Evolutionary conservation across 1,140 invertebrate genomes (phyloP), one percentile per base, ranked within the genome.

Genomic region (Contarinia nasturtii): DNA sequence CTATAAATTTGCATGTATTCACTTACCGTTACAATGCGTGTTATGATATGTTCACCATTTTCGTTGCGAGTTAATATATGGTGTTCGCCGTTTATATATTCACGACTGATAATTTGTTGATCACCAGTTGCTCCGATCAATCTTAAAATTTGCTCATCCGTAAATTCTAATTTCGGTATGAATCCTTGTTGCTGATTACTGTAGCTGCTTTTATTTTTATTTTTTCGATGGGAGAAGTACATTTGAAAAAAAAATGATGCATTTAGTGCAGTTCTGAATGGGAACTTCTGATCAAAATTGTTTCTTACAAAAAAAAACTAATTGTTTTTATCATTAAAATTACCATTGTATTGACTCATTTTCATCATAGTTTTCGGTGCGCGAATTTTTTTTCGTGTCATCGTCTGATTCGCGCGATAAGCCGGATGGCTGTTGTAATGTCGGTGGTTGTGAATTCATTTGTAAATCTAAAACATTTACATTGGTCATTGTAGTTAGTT

Each of bases 401-500:
- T 27, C 27, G 27, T 27, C 27, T 27, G 27, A 27, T 5, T 27
- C 27, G 27, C 27, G 27, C 3, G 27, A 27, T 10, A 27, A 10
- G 4, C 4, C 27, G 27, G 27, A 5, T 27, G 27, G 27, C 27
- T 27, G 27, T 69, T 68, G 55, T 68, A 72, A 15, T 73, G 71
- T 51, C 73, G 73, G 53, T 73, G 27, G 3, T 5, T 27, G 64
- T 44, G 59, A 70, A 49, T 75, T 71, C 44, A 74, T 75, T 53
- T 77, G 76, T 34, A 79, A 56, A 51, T 77, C 75, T 40, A 78
- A 64, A 2, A 77, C 75, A 55, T 74, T 77, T 18, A 77, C 76
- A 40, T 76, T 76, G 45, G 76, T 82, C 80, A 83, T 83, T 52
- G 80, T 83, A 36, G 80, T 77, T 49, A 83, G 67, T 57, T 83